These are phyloP conservation scores for Napeogenes inachia DNA, from an alignment of 2,888 invertebrate species.

Conservation along the genomic window DNA sequence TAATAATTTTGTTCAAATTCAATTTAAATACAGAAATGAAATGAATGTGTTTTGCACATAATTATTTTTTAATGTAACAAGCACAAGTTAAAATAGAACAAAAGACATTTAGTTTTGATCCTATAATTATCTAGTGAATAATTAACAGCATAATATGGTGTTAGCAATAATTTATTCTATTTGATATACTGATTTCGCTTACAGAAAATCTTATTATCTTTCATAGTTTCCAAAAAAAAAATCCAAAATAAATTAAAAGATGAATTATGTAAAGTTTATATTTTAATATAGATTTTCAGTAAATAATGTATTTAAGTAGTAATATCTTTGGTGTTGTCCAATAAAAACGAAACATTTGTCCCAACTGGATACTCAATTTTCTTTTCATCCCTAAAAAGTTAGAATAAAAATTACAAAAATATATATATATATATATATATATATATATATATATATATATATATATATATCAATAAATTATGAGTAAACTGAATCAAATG, in stretches of 20 bases:
- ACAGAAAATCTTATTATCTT: too few species aligned
- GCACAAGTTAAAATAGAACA: too few species aligned
- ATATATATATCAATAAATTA: neutral
- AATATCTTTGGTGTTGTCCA: constrained; percentile 12
- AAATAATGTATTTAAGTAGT: neutral
- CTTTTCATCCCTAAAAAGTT: constrained; percentile 68
- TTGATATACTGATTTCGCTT: too few species aligned
- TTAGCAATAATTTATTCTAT: too few species aligned
- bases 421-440: neutral
- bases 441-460: neutral
- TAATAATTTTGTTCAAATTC: neutral
- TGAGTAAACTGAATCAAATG: neutral
- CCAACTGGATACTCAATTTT: constrained; percentile 75
- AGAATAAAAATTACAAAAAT: constrained; percentile 12
- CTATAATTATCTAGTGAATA: too few species aligned
- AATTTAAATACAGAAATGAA: neutral
- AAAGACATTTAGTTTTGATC: too few species aligned
- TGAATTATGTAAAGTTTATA: neutral
- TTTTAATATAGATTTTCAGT: neutral
- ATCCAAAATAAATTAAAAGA: too few species aligned
- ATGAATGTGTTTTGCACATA: too few species aligned
- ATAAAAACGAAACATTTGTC: constrained; percentile 79
- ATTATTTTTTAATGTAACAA: too few species aligned
- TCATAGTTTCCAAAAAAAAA: too few species aligned
- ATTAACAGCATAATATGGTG: too few species aligned